phyloP scores from a whole-genome alignment of 2,113 vertebrate species.

The Cephalophus harveyi region DNA sequence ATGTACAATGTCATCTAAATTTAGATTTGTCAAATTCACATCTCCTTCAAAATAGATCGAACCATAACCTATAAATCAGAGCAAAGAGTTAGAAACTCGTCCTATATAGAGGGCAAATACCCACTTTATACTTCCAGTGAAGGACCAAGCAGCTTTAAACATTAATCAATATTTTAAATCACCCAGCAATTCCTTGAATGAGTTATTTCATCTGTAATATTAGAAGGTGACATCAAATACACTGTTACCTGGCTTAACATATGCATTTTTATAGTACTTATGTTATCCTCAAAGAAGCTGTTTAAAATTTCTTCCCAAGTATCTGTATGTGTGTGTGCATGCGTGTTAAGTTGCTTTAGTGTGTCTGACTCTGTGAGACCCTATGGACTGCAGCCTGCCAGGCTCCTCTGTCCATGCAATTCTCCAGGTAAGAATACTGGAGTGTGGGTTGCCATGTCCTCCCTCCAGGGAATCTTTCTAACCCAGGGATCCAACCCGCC shows the following conservation, averaged over 20 bases:
- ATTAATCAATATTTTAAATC: slow-evolving; percentile 59
- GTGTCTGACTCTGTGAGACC: background rate
- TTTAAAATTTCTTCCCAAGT: background rate
- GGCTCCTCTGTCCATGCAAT: background rate
- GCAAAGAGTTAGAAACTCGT: background rate
- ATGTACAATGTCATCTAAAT: slow-evolving; percentile 94
- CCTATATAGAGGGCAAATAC: background rate
- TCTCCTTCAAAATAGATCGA: slow-evolving; percentile 94
- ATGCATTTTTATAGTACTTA: background rate
- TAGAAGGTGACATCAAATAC: background rate
- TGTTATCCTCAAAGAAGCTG: background rate
- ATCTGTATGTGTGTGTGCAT: background rate
- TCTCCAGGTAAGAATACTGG: background rate
- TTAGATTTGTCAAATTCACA: slow-evolving; percentile 89
- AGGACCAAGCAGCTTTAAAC: background rate
- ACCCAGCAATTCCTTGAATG: background rate
- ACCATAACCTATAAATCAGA: slow-evolving; percentile 87
- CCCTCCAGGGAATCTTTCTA: background rate
- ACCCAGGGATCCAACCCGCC: background rate
- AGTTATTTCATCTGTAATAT: background rate
- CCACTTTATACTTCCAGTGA: background rate
- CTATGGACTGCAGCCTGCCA: background rate
- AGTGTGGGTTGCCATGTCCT: background rate
- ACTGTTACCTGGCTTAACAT: background rate
- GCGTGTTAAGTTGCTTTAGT: background rate